Conservation (phyloP, 2,888 invertebrate genomes). For the Agriopis marginaria region DNA sequence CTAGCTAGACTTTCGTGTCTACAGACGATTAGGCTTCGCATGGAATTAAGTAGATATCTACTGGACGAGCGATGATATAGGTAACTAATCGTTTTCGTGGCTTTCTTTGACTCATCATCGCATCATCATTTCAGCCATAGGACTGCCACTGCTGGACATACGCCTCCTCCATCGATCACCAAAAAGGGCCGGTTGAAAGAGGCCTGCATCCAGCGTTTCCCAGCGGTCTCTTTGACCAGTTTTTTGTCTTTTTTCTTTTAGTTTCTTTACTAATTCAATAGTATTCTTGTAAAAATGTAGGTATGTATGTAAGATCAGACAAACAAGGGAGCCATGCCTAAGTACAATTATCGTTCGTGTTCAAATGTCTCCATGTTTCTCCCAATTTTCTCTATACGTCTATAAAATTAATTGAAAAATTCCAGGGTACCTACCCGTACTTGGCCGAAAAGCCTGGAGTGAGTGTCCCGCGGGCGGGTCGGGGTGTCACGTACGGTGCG, state of each 20-base stretch:
- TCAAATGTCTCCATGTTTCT: no score
- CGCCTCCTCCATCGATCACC: no score
- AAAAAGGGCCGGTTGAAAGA: no score
- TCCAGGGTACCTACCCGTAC: slow-evolving; percentile 48
- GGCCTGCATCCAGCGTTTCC: no score
- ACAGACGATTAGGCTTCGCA: slow-evolving; percentile 33
- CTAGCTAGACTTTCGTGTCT: slow-evolving; percentile 39
- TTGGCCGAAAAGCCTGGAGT: slow-evolving; percentile 87
- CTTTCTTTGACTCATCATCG: slow-evolving; percentile 14
- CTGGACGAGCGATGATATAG: slow-evolving; percentile 10
- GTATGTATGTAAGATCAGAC: no score
- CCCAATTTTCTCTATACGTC: not conserved
- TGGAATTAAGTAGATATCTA: slow-evolving; percentile 11
- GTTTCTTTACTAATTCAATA: slow-evolving; percentile 1
- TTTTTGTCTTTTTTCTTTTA: no score
- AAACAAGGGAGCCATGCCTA: no score
- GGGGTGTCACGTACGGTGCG: slow-evolving; percentile 86
- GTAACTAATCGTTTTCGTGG: slow-evolving; percentile 17
- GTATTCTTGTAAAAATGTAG: not conserved
- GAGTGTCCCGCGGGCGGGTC: slow-evolving; percentile 87
- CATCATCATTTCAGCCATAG: no score
- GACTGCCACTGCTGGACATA: no score
- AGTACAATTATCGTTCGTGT: no score
- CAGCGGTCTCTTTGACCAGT: no score
- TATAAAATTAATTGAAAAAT: slow-evolving; percentile 12